phyloP scores from a whole-genome alignment of 2,113 vertebrate species.

The Saguinus midas region DNA sequence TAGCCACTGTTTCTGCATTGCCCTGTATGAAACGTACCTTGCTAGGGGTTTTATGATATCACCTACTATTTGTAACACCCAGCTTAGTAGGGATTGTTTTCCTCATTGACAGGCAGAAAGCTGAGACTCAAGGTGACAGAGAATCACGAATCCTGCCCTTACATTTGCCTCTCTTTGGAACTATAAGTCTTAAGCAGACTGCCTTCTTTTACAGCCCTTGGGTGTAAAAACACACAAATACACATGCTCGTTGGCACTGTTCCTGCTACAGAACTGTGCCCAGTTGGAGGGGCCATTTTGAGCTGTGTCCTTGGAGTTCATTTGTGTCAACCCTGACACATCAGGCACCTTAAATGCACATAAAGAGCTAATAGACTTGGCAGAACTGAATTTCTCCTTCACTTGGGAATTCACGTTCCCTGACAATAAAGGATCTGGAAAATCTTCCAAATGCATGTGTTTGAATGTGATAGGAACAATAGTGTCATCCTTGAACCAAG shows the following conservation, averaged over 20 bases:
- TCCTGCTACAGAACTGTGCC: background rate
- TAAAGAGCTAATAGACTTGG: background rate
- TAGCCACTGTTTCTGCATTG: background rate
- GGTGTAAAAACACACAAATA: background rate
- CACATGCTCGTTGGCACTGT: accelerated
- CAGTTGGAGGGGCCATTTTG: accelerated
- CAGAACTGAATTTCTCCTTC: background rate
- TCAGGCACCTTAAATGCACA: accelerated
- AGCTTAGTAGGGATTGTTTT: background rate
- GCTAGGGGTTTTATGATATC: accelerated
- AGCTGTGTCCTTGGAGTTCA: background rate
- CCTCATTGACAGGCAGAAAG: background rate
- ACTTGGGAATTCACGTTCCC: accelerated
- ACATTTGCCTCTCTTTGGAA: too few relatives aligned
- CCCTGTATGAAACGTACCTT: accelerated
- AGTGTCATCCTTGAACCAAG: background rate
- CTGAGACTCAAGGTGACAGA: background rate
- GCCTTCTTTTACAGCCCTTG: background rate
- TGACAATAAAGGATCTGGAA: background rate
- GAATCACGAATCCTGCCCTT: accelerated
- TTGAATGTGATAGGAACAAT: background rate
- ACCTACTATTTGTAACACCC: accelerated
- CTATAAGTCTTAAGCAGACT: accelerated
- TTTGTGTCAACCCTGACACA: background rate
- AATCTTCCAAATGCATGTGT: background rate